Base-by-base conservation (phyloP, 1,140 invertebrate genomes). In the Drusus annulatus region DNA sequence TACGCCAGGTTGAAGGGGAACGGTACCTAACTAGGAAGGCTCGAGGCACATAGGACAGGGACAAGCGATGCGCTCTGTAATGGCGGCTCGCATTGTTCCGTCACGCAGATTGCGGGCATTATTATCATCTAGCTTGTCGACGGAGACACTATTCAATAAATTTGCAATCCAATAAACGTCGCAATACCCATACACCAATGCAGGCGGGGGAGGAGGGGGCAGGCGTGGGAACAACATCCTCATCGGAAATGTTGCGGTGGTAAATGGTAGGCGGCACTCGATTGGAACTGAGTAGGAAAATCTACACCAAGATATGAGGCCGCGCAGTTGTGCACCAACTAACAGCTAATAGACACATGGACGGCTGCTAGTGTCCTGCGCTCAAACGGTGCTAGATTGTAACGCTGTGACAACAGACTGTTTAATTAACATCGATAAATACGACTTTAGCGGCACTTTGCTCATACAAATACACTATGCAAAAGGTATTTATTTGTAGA, bases 181-280 rank as follows among this genome's bases (percentile, higher is more conserved):
- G 65, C 36, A 19, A 17, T 17, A 45, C 65, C 65, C 28, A 69
- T 36, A 69, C 36, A 69, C 36, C n/a, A 15, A n/a, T 17, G 62
- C 56, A 8, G 23, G 8, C 5, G 23, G 36, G 6, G 36, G 65
- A n/a, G 65, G 23, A 68, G 31, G 63, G 31, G 23, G n/a, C 16
- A n/a, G 19, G 69, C 69, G 69, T 54, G 63, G 65, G 65, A 69
- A 45, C n/a, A 74, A 74, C 69, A 74, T 74, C 69, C 69, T 74
- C 52, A 54, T 74, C 69, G 69, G 69, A 74, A 74, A 56, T 54
- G 69, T 74, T 54, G 69, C 69, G 51, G 69, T 28, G 16, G 52
- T 74, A 74, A 74, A 56, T 17, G 45, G 69, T 56, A 8, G 8
- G 36, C 36, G 8, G 36, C 54, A 56, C 52, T 74, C 69, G 65